Evolutionary conservation across 2,797 vertebrate species (phyloP).

Genomic region (Philypnodon macrostomus): DNA sequence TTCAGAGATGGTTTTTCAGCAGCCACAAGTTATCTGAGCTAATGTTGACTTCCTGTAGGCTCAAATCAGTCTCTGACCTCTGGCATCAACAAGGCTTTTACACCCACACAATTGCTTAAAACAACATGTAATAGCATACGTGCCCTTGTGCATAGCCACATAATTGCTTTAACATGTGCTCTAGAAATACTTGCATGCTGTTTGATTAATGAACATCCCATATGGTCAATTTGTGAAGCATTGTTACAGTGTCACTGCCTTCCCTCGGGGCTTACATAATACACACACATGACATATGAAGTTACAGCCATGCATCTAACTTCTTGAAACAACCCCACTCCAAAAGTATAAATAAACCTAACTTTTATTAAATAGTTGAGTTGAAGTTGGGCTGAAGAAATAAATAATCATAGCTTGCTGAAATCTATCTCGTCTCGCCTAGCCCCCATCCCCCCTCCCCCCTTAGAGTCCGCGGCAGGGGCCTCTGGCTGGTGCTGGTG

Average conservation of each 20-base stretch:
- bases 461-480: conserved; percentile 32
- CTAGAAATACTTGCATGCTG: conserved; percentile 17
- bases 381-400: conserved; percentile 5
- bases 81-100: conserved; percentile 49
- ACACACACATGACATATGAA: conserved; percentile 10
- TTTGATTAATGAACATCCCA: conserved; percentile 18
- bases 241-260: conserved; percentile 1
- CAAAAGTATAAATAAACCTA: conserved; percentile 12
- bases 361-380: conserved; percentile 21
- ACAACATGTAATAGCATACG: no score
- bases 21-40: no score
- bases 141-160: neutral
- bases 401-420: conserved; percentile 32
- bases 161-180: conserved; percentile 9
- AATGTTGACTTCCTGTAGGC: no score
- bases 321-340: conserved; percentile 4
- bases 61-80: conserved; percentile 45
- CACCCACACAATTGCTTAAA: no score
- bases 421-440: conserved; percentile 32
- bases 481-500: conserved; percentile 71
- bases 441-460: conserved; percentile 35
- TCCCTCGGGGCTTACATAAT: conserved; percentile 7
- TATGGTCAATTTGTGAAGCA: conserved; percentile 1
- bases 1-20: no score
- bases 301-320: conserved; percentile 10